Base-by-base conservation (phyloP, 2,113 vertebrate species). In the Sturnus vulgaris region DNA sequence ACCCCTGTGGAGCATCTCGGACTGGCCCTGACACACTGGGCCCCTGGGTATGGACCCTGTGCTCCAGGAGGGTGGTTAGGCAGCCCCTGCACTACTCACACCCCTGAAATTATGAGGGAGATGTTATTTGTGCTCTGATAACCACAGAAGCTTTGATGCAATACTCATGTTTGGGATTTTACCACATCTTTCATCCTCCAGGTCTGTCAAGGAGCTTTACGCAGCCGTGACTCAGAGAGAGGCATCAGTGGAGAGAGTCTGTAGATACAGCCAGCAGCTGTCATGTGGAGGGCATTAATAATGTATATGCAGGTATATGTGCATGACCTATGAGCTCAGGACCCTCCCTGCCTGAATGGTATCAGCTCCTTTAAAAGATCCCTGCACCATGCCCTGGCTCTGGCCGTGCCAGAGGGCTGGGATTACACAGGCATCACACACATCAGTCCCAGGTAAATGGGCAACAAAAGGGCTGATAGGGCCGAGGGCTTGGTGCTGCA, bases 151-250 rank as follows among this genome's bases (percentile, higher is more conserved):
- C 81, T 72, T 90, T 89, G 94, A 93, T 88, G 92, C 72, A 68
- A 73, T 79, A 73, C 92, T 88, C 37, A 5, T 93, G 90, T 82
- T 90, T 59, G 86, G 81, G 94, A 78, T 96, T 96, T 93, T 86
- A 95, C 87, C 94, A 88, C 25, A 3, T 80, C 88, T 92, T 76
- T 86, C 72, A 92, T 90, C 63, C 91, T 84, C 73, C 94, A 76
- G 91, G 90, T 85, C 92, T 96, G 66, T 76, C 78, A 85, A 65
- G 70, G 86, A 92, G 66, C 57, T 92, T 82, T 86, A 79, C 1
- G 1, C 83, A 95, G 77, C 65, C 47, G 1, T 96, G 94, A 93
- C 81, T 97, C 94, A 97, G 93, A 93, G 17, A 78, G 73, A 85
- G 60, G 80, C 57, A 9, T 73, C 84, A 82, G 85, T 71, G 65